These are phyloP conservation scores for Mythimna ferrago DNA, from an alignment of 2,888 invertebrate species.

Conservation along the genomic window DNA sequence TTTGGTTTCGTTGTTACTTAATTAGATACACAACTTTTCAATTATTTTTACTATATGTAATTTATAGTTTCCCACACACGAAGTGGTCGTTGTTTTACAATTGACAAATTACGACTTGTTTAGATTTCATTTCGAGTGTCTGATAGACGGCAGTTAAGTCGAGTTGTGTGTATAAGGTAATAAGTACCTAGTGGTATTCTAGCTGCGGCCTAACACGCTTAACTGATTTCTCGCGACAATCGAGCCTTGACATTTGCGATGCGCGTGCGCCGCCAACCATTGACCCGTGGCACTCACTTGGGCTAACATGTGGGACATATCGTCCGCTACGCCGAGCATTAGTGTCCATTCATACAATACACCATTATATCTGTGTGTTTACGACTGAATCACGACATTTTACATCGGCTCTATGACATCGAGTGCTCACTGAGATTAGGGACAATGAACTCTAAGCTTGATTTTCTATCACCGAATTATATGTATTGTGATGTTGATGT, in stretches of 20 bases:
- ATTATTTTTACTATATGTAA: conserved; percentile 60
- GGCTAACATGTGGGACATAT: conserved; percentile 77
- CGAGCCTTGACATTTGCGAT: conserved; percentile 84
- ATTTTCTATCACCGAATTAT: conserved; percentile 68
- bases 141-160: not conserved
- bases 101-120: conserved; percentile 48
- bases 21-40: conserved; percentile 66
- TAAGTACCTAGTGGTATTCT: conserved; percentile 34
- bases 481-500: conserved; percentile 39
- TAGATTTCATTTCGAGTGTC: conserved; percentile 31
- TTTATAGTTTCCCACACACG: conserved; percentile 62
- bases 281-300: conserved; percentile 80
- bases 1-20: conserved; percentile 64
- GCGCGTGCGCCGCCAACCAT: conserved; percentile 78
- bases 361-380: conserved; percentile 80
- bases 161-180: conserved; percentile 8
- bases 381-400: conserved; percentile 83
- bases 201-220: conserved; percentile 57
- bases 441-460: conserved; percentile 76
- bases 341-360: conserved; percentile 84
- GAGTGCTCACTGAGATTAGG: conserved; percentile 78
- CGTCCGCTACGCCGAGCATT: conserved; percentile 73
- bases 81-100: conserved; percentile 39
- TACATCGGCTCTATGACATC: conserved; percentile 81
- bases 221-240: conserved; percentile 69